phyloP scores from a whole-genome alignment of 64 coral and sea anemone genomes.

The Dendronephthya gigantea region DNA sequence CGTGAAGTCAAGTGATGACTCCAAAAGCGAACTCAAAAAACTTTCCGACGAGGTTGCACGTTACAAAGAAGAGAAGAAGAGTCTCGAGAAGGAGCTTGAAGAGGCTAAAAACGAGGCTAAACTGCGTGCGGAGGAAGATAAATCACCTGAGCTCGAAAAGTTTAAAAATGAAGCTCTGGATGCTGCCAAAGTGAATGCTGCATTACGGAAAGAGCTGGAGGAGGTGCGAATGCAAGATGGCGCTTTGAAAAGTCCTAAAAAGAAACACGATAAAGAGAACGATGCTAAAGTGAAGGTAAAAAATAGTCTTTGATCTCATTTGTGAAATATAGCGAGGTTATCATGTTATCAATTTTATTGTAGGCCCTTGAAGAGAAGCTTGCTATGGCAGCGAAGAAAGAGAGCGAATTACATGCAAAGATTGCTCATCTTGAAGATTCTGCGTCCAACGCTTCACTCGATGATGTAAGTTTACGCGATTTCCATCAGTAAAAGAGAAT shows the following conservation, averaged over 20 bases:
- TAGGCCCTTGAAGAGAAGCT: background rate
- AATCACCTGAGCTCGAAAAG: background rate
- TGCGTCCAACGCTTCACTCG: background rate
- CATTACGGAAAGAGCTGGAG: background rate
- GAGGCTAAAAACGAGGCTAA: background rate
- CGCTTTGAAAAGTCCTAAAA: background rate
- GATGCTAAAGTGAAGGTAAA: background rate
- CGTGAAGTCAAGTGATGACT: background rate
- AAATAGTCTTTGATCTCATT: too few relatives aligned
- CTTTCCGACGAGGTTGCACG: background rate
- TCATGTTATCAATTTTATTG: too few relatives aligned
- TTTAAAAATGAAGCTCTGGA: background rate
- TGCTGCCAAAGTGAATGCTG: background rate
- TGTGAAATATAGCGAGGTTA: background rate
- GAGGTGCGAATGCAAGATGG: background rate
- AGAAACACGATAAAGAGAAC: background rate
- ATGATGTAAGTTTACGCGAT: background rate
- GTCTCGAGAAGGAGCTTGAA: background rate
- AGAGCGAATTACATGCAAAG: constrained; percentile 1
- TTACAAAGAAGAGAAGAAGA: background rate
- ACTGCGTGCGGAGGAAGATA: background rate
- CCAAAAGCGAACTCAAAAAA: constrained; percentile 13
- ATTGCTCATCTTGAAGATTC: background rate
- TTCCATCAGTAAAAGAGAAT: background rate
- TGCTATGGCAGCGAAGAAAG: background rate